These are phyloP conservation scores for Spodoptera frugiperda DNA, from an alignment of 1,140 invertebrate genomes.

Conservation along the genomic window DNA sequence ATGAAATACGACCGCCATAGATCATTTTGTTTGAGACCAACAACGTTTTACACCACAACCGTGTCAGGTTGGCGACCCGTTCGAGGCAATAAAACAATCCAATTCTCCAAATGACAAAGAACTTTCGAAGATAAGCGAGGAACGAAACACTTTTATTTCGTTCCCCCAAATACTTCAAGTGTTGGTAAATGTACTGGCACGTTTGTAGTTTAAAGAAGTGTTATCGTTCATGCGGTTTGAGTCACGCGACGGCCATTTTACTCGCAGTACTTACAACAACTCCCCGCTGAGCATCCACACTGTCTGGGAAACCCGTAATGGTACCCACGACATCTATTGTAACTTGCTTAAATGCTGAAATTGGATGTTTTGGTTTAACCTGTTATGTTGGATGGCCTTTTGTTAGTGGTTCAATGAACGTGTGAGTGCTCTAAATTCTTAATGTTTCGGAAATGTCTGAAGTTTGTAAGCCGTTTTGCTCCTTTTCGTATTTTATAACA, in stretches of 20 bases:
- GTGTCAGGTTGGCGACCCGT: slow-evolving; percentile 34
- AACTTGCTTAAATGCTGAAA: slow-evolving; percentile 9
- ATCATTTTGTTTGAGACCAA: slow-evolving; percentile 15
- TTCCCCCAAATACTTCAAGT: slow-evolving; percentile 36
- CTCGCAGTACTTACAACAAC: slow-evolving; percentile 19
- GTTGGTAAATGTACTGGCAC: slow-evolving; percentile 42
- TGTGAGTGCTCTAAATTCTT: background rate
- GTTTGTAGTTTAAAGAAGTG: slow-evolving; percentile 40
- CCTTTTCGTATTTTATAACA: no score
- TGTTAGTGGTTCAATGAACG: background rate
- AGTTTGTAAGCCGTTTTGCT: background rate
- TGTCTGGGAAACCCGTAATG: slow-evolving; percentile 35
- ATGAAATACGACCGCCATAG: slow-evolving; percentile 28
- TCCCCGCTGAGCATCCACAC: slow-evolving; percentile 28
- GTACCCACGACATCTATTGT: slow-evolving; percentile 27
- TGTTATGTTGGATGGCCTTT: background rate
- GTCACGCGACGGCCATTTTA: slow-evolving; percentile 41
- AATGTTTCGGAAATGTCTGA: background rate
- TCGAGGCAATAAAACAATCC: slow-evolving; percentile 30
- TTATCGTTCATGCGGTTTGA: slow-evolving; percentile 37
- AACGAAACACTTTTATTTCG: slow-evolving; percentile 40
- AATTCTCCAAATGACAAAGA: slow-evolving; percentile 37
- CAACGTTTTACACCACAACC: slow-evolving; percentile 27
- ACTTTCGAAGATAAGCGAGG: slow-evolving; percentile 28
- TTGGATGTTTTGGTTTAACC: slow-evolving; percentile 1